Evolutionary conservation across 2,888 invertebrate species (phyloP), one percentile per base, ranked within the genome.

Genomic region (Xiphydria camelus): DNA sequence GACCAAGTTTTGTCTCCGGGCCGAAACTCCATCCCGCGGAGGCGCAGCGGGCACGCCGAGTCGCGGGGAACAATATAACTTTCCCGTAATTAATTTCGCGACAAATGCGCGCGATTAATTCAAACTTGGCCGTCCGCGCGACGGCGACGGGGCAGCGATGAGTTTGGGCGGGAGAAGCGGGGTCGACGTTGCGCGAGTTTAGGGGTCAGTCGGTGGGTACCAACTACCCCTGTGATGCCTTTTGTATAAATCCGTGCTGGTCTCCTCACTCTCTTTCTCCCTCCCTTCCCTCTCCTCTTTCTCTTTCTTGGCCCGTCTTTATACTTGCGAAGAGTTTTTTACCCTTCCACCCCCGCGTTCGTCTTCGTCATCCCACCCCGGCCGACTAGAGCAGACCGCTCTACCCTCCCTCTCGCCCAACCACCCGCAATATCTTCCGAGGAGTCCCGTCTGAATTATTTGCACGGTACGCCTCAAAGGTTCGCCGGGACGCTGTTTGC

Each of bases 391-490:
- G n/a, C n/a, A n/a, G n/a, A n/a, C 5, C 25, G 6, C 25, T 25
- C 25, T 26, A n/a, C 10, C 14, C 25, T 25, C 26, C 14, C 29
- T 12, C 12, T 29, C 2, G 9, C 29, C 15, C 29, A 29, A 29
- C n/a, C n/a, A n/a, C n/a, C 47, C 40, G 47, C 52, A 45, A 49
- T 50, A 61, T 55, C 53, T 61, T 58, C 53, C 45, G 40, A 43
- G 41, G 36, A 51, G 54, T 51, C 49, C 49, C 35, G 51, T 38
- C 46, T 66, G 62, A 66, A 64, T 66, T 64, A 66, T 66, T 66
- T 66, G 62, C 62, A 57, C 41, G 61, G 55, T 55, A 47, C 53
- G 52, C 56, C 56, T 59, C 61, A 59, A 62, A 62, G 60, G 61
- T 54, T 54, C 53, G 25, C 42, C 22, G 19, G 50, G 56, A 50